Percentiles rank a stretch among this genome's conserved stretches.
phyloP scores from a whole-genome alignment of 2,113 vertebrate genomes.

The Sylvia atricapilla region DNA sequence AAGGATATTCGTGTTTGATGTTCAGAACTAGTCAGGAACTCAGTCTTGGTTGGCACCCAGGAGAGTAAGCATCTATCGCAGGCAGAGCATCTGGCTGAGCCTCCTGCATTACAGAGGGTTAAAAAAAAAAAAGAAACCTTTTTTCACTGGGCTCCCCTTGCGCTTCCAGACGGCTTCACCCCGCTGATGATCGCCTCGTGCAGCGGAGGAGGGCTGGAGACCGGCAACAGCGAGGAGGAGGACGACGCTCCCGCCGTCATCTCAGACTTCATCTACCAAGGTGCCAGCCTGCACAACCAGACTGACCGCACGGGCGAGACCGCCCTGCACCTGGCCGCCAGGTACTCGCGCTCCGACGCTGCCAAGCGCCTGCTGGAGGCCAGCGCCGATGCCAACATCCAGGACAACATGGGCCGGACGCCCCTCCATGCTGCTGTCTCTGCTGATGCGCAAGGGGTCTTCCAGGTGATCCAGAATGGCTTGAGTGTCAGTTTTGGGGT shows the following conservation, averaged over 20 bases:
- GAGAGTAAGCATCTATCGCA: constrained; percentile 7
- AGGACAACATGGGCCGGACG: constrained; percentile 97
- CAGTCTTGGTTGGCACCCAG: not conserved
- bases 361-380: constrained; percentile 97
- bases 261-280: constrained; percentile 97
- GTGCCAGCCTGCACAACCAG: constrained; percentile 95
- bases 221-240: constrained; percentile 92
- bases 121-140: not conserved
- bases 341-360: constrained; percentile 93
- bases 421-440: constrained; percentile 93
- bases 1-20: constrained; percentile 43
- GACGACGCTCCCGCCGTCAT: constrained; percentile 93
- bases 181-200: constrained; percentile 98
- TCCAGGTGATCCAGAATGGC: constrained; percentile 79
- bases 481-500: accelerated
- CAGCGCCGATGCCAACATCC: constrained; percentile 94
- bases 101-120: not conserved
- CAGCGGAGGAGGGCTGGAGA: constrained; percentile 95
- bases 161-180: constrained; percentile 88
- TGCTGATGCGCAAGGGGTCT: constrained; percentile 93
- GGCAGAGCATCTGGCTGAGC: not conserved
- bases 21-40: constrained; percentile 37
- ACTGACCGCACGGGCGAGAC: constrained; percentile 97
- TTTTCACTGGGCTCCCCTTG: not conserved
- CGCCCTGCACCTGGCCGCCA: constrained; percentile 91